Evolutionary conservation across 1,140 invertebrate species (phyloP).

Genomic region (Sycobia sp.): DNA sequence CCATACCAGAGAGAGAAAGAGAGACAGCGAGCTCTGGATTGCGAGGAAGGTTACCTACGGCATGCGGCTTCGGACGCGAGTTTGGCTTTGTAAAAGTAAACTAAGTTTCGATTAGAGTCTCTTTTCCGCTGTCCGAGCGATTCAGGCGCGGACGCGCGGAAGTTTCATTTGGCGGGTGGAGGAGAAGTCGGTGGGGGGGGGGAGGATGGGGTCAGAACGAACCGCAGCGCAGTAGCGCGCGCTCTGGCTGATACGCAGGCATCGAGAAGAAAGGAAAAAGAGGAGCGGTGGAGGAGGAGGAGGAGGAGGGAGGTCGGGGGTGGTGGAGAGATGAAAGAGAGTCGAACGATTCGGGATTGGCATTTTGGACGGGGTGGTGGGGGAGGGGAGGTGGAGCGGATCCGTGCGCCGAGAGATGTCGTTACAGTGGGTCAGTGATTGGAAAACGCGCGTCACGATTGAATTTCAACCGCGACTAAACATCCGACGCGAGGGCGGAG

Average conservation of each 20-base stretch:
- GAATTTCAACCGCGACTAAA: conserved; percentile 33
- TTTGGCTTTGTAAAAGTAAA: conserved; percentile 42
- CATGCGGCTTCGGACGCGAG: not conserved
- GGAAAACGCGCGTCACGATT: conserved; percentile 35
- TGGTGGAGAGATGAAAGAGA: conserved; percentile 10
- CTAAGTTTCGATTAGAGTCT: conserved; percentile 45
- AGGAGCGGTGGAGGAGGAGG: not conserved
- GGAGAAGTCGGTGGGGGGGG: not conserved
- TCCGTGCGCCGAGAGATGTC: conserved; percentile 13
- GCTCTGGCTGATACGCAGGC: too few species aligned
- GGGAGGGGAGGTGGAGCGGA: not conserved
- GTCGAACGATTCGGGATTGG: conserved; percentile 12
- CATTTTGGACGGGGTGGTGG: too few species aligned
- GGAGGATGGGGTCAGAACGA: too few species aligned
- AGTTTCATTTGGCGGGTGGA: conserved; percentile 32
- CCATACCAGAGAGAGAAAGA: conserved; percentile 31
- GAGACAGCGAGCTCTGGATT: not conserved
- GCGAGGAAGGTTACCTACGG: not conserved
- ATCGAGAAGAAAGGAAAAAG: too few species aligned
- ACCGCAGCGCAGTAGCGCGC: too few species aligned
- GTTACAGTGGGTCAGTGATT: conserved; percentile 30
- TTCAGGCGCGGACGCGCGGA: conserved; percentile 26
- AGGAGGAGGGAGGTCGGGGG: not conserved
- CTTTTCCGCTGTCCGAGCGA: conserved; percentile 29
- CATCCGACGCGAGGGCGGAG: not conserved